These are phyloP conservation scores for Proisotoma minuta DNA, from an alignment of 2,888 invertebrate species.

Conservation along the genomic window DNA sequence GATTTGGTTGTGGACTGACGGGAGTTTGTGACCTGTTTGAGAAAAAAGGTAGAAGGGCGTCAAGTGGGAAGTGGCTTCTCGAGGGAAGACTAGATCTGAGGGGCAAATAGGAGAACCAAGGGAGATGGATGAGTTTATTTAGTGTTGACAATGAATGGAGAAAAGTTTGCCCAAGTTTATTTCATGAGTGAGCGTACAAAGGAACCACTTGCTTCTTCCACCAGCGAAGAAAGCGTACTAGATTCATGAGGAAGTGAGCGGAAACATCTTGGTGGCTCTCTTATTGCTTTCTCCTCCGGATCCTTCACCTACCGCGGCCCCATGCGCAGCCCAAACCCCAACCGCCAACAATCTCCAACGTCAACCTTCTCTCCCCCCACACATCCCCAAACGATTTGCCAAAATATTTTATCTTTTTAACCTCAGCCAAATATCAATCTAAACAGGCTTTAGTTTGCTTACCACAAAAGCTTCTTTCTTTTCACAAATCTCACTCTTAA, in stretches of 20 bases:
- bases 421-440: too few relatives aligned
- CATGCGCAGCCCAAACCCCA: background rate
- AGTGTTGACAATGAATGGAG: background rate
- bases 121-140: background rate
- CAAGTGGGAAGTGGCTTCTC: background rate
- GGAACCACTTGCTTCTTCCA: background rate
- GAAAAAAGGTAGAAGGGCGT: background rate
- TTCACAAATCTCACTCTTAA: too few relatives aligned
- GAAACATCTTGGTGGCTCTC: background rate
- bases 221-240: background rate
- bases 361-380: too few relatives aligned
- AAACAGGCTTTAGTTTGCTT: too few relatives aligned
- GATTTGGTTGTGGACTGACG: too few relatives aligned
- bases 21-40: too few relatives aligned
- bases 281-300: background rate
- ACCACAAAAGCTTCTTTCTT: too few relatives aligned
- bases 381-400: too few relatives aligned
- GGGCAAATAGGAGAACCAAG: background rate
- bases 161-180: background rate
- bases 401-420: too few relatives aligned
- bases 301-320: background rate
- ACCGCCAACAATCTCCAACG: too few relatives aligned
- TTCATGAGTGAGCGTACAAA: background rate
- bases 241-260: too few relatives aligned
- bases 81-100: background rate